These are phyloP conservation scores for Ptychoptera contaminata DNA, from an alignment of 2,888 invertebrate genomes.

Conservation along the genomic window DNA sequence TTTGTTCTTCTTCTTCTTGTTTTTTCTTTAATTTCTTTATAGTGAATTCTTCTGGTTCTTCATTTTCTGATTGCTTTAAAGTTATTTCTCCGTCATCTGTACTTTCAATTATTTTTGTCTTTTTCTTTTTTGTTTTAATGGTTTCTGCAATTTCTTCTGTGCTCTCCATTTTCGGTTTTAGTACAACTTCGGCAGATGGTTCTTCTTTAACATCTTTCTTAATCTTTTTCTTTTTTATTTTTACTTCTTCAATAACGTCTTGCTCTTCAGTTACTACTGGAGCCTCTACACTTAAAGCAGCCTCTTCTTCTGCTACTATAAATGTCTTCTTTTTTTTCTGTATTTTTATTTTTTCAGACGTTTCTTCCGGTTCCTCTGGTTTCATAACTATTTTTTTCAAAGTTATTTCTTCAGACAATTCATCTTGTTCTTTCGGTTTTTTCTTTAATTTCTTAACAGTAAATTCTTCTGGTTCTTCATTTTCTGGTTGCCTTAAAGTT, in stretches of 20 bases:
- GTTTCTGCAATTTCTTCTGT: slow-evolving; percentile 16
- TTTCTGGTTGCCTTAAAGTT: slow-evolving; percentile 13
- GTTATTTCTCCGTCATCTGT: neutral
- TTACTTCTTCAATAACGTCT: neutral
- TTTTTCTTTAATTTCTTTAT: slow-evolving; percentile 19
- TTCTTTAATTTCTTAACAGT: slow-evolving; percentile 16
- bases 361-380: slow-evolving; percentile 15
- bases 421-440: slow-evolving; percentile 21
- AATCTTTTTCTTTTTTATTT: no score
- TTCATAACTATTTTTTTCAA: slow-evolving; percentile 10
- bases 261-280: neutral
- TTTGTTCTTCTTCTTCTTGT: slow-evolving; percentile 19
- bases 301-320: slow-evolving; percentile 12
- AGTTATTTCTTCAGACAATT: slow-evolving; percentile 19
- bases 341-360: slow-evolving; percentile 19
- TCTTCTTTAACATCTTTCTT: neutral
- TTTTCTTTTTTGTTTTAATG: slow-evolving; percentile 10
- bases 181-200: slow-evolving; percentile 1
- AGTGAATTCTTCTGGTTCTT: slow-evolving; percentile 23
- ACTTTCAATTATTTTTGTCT: slow-evolving; percentile 8
- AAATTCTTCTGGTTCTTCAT: slow-evolving; percentile 26
- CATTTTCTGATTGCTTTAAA: slow-evolving; percentile 16
- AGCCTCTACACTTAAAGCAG: slow-evolving; percentile 7
- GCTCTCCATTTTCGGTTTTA: neutral
- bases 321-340: slow-evolving; percentile 16